Conservation (phyloP, 2,888 invertebrate species). For the Lasioglossum villosulum region DNA sequence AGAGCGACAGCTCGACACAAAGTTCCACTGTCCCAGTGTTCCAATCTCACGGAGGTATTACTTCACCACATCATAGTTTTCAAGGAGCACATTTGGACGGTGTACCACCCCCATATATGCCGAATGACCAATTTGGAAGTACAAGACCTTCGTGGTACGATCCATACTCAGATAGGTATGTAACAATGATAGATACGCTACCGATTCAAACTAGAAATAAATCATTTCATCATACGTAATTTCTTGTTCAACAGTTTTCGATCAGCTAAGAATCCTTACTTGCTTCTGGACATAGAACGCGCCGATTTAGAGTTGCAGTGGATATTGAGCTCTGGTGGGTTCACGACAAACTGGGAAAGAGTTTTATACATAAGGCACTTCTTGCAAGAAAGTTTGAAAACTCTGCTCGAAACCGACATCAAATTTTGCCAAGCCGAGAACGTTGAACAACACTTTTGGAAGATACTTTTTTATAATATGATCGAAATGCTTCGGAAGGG, state of each 20-base stretch:
- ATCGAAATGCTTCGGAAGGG: constrained; percentile 93
- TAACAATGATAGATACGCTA: constrained; percentile 18
- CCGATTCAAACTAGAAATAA: neutral
- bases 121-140: constrained; percentile 85
- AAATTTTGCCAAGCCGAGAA: constrained; percentile 95
- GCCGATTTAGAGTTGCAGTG: constrained; percentile 89
- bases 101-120: constrained; percentile 66
- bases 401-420: constrained; percentile 90
- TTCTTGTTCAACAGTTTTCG: constrained; percentile 85
- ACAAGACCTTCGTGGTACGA: constrained; percentile 87
- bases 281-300: constrained; percentile 88
- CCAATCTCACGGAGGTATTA: constrained; percentile 74
- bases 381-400: constrained; percentile 89
- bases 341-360: constrained; percentile 89
- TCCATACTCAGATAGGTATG: constrained; percentile 85
- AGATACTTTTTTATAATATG: constrained; percentile 94
- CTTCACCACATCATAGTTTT: constrained; percentile 72
- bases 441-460: constrained; percentile 96
- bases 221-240: neutral
- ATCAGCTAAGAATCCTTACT: constrained; percentile 87
- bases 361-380: constrained; percentile 88
- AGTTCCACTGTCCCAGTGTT: constrained; percentile 75
- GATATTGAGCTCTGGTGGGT: constrained; percentile 87
- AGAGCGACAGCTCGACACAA: constrained; percentile 74
- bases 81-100: constrained; percentile 76